Evolutionary conservation across 2,113 vertebrate species (phyloP), one percentile per base, ranked within the genome.

Genomic region (Elanoides forficatus): DNA sequence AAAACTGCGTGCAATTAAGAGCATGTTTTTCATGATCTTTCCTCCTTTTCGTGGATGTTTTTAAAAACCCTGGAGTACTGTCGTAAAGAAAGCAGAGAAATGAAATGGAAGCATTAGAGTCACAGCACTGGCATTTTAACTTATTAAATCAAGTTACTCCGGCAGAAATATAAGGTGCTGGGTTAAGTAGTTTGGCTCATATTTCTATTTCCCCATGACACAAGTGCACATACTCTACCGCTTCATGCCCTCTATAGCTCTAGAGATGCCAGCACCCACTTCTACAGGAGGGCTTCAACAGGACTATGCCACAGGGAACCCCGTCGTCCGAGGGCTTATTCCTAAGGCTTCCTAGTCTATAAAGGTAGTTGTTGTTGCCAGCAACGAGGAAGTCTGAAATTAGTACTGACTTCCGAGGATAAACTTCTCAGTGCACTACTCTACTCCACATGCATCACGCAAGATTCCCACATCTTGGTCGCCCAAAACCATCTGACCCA

Each of bases 121-220:
- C 58, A 38, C 78, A 85, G 70, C 42, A 55, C 74, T 65, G 88
- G 94, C 65, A 72, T 89, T 97, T 95, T 92, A 92, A 96, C 76
- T 63, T 73, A 62, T 8, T 91, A 95, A 97, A 96, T 85, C 81
- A 80, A 95, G 79, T 90, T 70, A 71, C 66, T 88, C 89, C 55
- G 82, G 62, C 52, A 86, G 86, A 96, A 97, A 83, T n/a, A 29
- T 8, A 88, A 91, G 62, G 45, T 72, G 80, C 60, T 86, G 79
- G 75, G 34, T 94, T 34, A 88, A 95, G 86, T 43, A 84, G 26
- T 81, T 88, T 53, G 50, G 81, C 91, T 90, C n/a, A 4, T 74
- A 50, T 82, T 79, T 95, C 81, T 84, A 53, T 58, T 91, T 91
- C 84, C 78, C 59, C 50, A 6, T 13, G 34, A 56, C 36, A 71